phyloP scores from a whole-genome alignment of 53 echinoderm and acorn worm genomes.

The Holothuria scabra region DNA sequence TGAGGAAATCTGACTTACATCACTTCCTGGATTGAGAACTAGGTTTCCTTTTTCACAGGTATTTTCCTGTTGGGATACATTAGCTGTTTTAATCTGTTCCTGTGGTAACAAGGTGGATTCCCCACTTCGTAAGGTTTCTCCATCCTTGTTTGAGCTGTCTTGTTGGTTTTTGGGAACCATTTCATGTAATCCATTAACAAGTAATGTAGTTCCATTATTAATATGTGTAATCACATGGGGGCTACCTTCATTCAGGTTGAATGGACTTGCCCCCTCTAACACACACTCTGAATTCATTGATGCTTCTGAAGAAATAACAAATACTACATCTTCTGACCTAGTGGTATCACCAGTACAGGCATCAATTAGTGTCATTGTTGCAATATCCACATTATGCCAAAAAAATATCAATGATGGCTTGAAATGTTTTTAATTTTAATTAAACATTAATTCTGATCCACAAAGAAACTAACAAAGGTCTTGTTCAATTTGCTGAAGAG shows the following conservation, averaged over 20 bases:
- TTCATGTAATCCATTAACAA: slow-evolving; percentile 16
- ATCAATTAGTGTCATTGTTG: slow-evolving; percentile 48
- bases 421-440: too few relatives aligned
- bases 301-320: not conserved
- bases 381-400: not conserved
- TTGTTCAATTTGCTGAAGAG: too few relatives aligned
- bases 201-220: not conserved
- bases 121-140: not conserved
- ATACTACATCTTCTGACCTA: not conserved
- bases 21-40: slow-evolving; percentile 39
- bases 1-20: slow-evolving; percentile 1
- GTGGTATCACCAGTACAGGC: not conserved
- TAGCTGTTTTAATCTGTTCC: slow-evolving; percentile 1
- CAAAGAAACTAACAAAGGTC: too few relatives aligned
- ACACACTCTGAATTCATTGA: not conserved
- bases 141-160: not conserved
- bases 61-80: slow-evolving; percentile 5
- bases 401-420: too few relatives aligned
- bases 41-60: slow-evolving; percentile 31
- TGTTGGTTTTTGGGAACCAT: slow-evolving; percentile 2
- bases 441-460: too few relatives aligned
- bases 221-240: too few relatives aligned
- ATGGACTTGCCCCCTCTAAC: slow-evolving; percentile 3
- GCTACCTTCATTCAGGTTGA: too few relatives aligned
- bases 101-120: slow-evolving; percentile 15